Evolutionary conservation across 2,113 vertebrate species (phyloP).

Genomic region (Sisor rabdophorus): DNA sequence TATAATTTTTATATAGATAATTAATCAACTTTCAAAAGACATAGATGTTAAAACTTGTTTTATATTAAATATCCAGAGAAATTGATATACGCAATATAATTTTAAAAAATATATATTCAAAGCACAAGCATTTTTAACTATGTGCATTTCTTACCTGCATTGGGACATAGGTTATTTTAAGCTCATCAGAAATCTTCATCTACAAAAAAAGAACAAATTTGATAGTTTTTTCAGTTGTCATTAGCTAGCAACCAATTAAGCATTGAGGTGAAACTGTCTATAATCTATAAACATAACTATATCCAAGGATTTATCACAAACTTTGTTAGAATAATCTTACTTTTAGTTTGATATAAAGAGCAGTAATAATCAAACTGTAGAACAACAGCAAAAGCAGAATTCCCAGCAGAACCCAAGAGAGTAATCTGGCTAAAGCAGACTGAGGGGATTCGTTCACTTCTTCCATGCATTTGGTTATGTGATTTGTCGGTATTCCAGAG

Average conservation of each 20-base stretch:
- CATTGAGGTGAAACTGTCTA: neutral
- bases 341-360: constrained; percentile 27
- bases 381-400: constrained; percentile 1
- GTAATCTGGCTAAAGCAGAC: neutral
- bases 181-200: constrained; percentile 5
- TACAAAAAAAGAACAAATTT: neutral
- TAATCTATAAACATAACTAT: neutral
- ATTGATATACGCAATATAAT: no score
- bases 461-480: neutral
- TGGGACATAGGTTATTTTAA: constrained; percentile 37
- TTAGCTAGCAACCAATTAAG: neutral
- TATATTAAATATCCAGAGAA: no score
- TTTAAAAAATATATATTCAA: no score
- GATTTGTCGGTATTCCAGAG: neutral
- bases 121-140: neutral
- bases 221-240: neutral
- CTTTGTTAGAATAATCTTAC: constrained; percentile 17
- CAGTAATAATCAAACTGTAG: constrained; percentile 34
- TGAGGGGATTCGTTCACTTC: no score
- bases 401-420: constrained; percentile 21
- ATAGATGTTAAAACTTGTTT: no score
- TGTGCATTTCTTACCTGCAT: constrained; percentile 33
- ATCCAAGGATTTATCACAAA: neutral
- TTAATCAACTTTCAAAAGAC: no score
- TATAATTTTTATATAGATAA: no score